These are phyloP conservation scores for Ophthalmolycus amberensis DNA, from an alignment of 2,113 vertebrate species.

Conservation along the genomic window DNA sequence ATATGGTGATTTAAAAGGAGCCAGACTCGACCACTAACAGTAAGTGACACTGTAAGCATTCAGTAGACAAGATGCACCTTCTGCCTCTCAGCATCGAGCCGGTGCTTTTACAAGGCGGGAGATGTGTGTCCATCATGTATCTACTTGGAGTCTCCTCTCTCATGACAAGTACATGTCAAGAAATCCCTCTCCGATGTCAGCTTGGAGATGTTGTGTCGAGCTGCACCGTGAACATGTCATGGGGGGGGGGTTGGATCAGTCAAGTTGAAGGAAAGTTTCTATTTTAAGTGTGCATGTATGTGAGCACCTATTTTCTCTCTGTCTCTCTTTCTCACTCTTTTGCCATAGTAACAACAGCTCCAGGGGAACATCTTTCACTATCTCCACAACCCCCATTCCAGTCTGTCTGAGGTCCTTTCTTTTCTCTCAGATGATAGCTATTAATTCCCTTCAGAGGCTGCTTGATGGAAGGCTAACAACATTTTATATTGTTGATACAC, in stretches of 20 bases:
- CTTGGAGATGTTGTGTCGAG: slow-evolving; percentile 61
- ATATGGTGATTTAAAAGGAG: not conserved
- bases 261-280: slow-evolving; percentile 6
- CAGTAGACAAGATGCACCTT: not conserved
- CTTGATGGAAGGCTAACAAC: slow-evolving; percentile 84
- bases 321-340: slow-evolving; percentile 14
- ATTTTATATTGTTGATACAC: slow-evolving; percentile 85
- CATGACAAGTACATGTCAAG: slow-evolving; percentile 62
- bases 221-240: slow-evolving; percentile 28
- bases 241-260: not conserved
- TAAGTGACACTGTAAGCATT: not conserved
- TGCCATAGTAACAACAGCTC: slow-evolving; percentile 76
- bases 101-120: slow-evolving; percentile 54
- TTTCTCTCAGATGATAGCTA: slow-evolving; percentile 79
- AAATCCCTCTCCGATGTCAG: slow-evolving; percentile 64
- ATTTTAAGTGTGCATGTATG: not conserved
- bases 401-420: slow-evolving; percentile 68
- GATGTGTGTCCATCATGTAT: slow-evolving; percentile 68
- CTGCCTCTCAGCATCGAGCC: not conserved
- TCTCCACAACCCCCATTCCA: slow-evolving; percentile 67
- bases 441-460: slow-evolving; percentile 83
- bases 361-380: slow-evolving; percentile 77
- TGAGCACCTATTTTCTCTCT: slow-evolving; percentile 24
- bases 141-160: slow-evolving; percentile 44
- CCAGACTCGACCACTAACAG: not conserved